These are phyloP conservation scores for Silurus asotus DNA, from an alignment of 2,113 vertebrate species.

Conservation along the genomic window DNA sequence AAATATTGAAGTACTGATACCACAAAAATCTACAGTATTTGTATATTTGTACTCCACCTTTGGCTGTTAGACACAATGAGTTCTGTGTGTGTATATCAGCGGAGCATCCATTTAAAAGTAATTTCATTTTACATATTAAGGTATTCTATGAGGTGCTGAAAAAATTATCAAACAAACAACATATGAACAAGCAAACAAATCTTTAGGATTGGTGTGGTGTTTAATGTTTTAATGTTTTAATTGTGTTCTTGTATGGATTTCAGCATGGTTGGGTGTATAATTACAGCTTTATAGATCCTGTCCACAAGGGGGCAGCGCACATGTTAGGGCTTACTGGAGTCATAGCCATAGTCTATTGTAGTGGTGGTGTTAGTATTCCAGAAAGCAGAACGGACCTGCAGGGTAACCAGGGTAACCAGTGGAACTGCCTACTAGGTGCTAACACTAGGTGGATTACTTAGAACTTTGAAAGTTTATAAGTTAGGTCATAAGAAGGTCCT, in stretches of 20 bases:
- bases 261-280: not conserved
- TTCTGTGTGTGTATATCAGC: not conserved
- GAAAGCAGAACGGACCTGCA: not conserved
- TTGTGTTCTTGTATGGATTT: not conserved
- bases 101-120: not conserved
- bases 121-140: not conserved
- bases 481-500: not conserved
- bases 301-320: constrained; percentile 43
- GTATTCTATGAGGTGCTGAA: not conserved
- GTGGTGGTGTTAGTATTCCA: not conserved
- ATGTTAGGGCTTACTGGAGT: not conserved
- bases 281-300: not conserved
- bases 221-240: not conserved
- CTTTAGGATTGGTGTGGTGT: not conserved
- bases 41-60: no score
- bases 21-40: no score
- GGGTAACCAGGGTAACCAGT: not conserved
- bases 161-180: not conserved
- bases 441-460: no score
- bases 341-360: not conserved
- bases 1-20: no score
- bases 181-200: no score
- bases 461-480: not conserved
- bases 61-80: no score
- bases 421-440: not conserved